phyloP scores from a whole-genome alignment of 2,113 vertebrate species.

The Redunca redunca region DNA sequence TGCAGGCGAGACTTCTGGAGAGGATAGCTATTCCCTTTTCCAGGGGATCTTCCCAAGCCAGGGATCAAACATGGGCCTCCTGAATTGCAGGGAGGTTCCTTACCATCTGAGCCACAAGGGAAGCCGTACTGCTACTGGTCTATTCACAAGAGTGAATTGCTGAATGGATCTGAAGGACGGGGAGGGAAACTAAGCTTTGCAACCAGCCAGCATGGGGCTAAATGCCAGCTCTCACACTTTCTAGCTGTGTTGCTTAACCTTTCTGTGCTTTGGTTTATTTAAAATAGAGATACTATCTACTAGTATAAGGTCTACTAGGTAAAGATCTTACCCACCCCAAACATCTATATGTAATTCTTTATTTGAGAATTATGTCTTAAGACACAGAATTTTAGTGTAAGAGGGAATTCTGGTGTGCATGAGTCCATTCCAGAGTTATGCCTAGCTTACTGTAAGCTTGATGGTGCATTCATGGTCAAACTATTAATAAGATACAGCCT shows the following conservation, averaged over 20 bases:
- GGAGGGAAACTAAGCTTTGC: neutral
- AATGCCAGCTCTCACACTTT: neutral
- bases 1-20: neutral
- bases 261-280: neutral
- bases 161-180: neutral
- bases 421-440: neutral
- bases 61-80: neutral
- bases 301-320: neutral
- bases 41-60: neutral
- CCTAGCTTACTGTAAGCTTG: neutral
- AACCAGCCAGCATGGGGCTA: neutral
- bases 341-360: neutral
- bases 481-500: neutral
- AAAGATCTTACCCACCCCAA: neutral
- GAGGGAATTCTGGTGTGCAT: neutral
- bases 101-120: neutral
- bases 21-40: neutral
- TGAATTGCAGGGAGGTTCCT: neutral
- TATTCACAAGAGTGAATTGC: neutral
- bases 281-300: neutral
- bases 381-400: neutral
- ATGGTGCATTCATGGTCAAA: neutral
- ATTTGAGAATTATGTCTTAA: neutral
- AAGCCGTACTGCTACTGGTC: neutral
- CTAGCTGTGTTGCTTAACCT: neutral